These are phyloP conservation scores for Psilanteris sp. DNA, from an alignment of 1,140 invertebrate genomes.

Conservation along the genomic window DNA sequence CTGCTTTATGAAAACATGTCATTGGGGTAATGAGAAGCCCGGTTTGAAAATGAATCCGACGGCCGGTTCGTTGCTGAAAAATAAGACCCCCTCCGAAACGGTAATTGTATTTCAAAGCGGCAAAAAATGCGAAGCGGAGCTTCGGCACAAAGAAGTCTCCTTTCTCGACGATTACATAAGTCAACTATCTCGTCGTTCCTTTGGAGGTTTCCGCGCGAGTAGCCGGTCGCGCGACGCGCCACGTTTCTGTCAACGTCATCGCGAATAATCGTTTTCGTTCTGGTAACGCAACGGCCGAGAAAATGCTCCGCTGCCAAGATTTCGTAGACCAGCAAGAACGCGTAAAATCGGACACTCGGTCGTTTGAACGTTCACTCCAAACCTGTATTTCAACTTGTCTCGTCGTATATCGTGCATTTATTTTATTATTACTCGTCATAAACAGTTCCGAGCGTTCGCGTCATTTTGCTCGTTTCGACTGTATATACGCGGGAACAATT, in stretches of 20 bases:
- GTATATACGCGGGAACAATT: neutral
- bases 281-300: slow-evolving; percentile 40
- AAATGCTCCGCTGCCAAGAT: slow-evolving; percentile 47
- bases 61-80: too few relatives aligned
- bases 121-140: slow-evolving; percentile 21
- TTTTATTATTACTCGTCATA: slow-evolving; percentile 28
- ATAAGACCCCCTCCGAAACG: too few relatives aligned
- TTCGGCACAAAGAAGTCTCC: slow-evolving; percentile 25
- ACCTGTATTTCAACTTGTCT: slow-evolving; percentile 49
- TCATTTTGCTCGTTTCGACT: slow-evolving; percentile 19
- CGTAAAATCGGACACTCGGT: slow-evolving; percentile 42
- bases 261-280: slow-evolving; percentile 63
- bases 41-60: too few relatives aligned
- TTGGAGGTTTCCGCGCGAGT: slow-evolving; percentile 58
- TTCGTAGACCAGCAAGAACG: slow-evolving; percentile 31
- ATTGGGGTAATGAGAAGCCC: too few relatives aligned
- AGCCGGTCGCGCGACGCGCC: slow-evolving; percentile 37
- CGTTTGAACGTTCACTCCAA: slow-evolving; percentile 13
- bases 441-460: slow-evolving; percentile 2
- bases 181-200: slow-evolving; percentile 38
- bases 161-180: slow-evolving; percentile 44
- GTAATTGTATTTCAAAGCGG: neutral
- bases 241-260: slow-evolving; percentile 64
- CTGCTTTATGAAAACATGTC: too few relatives aligned
- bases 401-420: slow-evolving; percentile 23